Conservation (phyloP, 2,797 vertebrate species). For the Falco columbarius region DNA sequence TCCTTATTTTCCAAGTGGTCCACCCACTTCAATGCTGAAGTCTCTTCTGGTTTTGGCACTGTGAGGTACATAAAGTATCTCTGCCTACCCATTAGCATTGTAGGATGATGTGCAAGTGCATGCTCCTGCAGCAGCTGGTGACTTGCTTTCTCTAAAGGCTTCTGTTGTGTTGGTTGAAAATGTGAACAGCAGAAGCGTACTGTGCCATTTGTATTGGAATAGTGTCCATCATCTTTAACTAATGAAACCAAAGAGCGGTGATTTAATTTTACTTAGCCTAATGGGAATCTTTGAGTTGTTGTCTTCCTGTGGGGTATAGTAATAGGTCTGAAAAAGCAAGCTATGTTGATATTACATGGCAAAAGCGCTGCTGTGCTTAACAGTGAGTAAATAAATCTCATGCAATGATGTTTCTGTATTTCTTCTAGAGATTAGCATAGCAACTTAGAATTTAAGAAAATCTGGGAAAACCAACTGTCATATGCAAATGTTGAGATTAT, state of each 20-base stretch:
- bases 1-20: too few relatives aligned
- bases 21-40: background rate
- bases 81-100: background rate
- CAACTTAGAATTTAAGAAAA: background rate
- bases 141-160: background rate
- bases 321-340: background rate
- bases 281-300: background rate
- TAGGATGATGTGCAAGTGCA: background rate
- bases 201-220: background rate
- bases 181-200: background rate
- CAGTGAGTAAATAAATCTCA: background rate
- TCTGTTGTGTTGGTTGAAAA: background rate
- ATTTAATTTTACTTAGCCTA: background rate
- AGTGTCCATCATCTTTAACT: background rate
- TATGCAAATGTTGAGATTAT: background rate
- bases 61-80: background rate
- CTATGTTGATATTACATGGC: background rate
- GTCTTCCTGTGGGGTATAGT: background rate
- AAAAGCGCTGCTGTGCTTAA: background rate
- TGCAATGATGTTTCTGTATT: background rate
- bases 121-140: background rate
- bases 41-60: fast-evolving
- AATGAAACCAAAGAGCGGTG: background rate
- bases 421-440: background rate
- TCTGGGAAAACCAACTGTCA: background rate